Base-by-base conservation (phyloP, 2,797 vertebrate genomes). In the Sebastes taczanowskii region DNA sequence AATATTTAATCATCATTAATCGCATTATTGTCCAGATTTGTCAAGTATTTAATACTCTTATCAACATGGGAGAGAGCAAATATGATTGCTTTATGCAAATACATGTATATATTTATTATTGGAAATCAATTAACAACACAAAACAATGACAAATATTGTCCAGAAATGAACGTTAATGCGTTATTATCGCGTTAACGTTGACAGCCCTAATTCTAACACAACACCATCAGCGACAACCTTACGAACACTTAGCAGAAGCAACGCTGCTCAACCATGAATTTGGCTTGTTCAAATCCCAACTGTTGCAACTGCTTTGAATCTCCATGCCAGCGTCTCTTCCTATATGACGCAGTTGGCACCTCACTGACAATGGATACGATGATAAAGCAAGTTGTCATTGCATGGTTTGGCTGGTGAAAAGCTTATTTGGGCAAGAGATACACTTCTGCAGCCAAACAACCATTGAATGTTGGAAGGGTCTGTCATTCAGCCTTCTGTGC, bases 371-470 rank as follows among this genome's bases (percentile, higher is more conserved):
- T 64, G 60, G 42, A 71, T 82, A 46, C 13, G 4, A 65, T 71
- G 70, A 86, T 87, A 80, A 85, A 84, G 77, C 76, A 70, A 77
- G 64, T 82, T 91, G 81, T 90, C 71, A 68, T 74, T 85, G 74
- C 67, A 75, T 84, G 79, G 63, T 80, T 83, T 82, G 83, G 88
- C 77, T 4, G 30, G 25, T 76, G 64, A 69, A 71, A 80, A 35
- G 18, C 79, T 86, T 83, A 82, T 89, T 77, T 90, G 82, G 80
- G 74, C 25, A 25, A 71, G 75, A 75, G 74, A 87, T 79, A 32
- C 49, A 65, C 7, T 83, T 78, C 69, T 76, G 71, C 66, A 70
- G 88, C 89, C 90, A 91, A 91, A 71, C 77, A 85, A 53, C 78
- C 68, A 82, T 64, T 82, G 71, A 77, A 80, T 85, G 63, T 71